phyloP scores from a whole-genome alignment of 2,888 invertebrate species.

The Noctua janthe region DNA sequence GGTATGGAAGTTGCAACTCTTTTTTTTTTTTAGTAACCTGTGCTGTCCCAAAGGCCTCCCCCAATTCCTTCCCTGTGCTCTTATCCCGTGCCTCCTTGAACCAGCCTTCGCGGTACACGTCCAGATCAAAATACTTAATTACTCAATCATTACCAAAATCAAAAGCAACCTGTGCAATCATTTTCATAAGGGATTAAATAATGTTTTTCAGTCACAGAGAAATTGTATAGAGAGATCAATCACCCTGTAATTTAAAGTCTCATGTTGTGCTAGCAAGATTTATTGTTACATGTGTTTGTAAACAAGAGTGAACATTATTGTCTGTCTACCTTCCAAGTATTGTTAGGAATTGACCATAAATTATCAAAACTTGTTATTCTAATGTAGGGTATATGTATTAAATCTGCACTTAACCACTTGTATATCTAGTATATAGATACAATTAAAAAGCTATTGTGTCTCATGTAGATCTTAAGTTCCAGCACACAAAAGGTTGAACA shows the following conservation, averaged over 20 bases:
- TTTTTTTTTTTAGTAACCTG: too few relatives aligned
- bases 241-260: not conserved
- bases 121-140: too few relatives aligned
- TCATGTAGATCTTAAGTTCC: too few relatives aligned
- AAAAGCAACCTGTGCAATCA: not conserved
- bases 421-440: too few relatives aligned
- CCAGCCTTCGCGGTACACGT: too few relatives aligned
- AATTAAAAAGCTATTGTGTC: too few relatives aligned
- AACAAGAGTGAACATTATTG: not conserved
- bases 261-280: not conserved
- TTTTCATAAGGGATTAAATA: not conserved
- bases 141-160: not conserved
- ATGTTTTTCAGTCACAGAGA: not conserved
- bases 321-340: not conserved
- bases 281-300: not conserved
- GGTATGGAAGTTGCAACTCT: not conserved
- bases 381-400: conserved; percentile 33
- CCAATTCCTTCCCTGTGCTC: too few relatives aligned
- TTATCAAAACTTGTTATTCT: conserved; percentile 26
- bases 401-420: not conserved
- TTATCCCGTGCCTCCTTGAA: too few relatives aligned
- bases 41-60: too few relatives aligned
- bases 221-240: not conserved
- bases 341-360: not conserved
- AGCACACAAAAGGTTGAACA: not conserved